Evolutionary conservation across 2,797 vertebrate species (phyloP).

Genomic region (Myotis myotis): DNA sequence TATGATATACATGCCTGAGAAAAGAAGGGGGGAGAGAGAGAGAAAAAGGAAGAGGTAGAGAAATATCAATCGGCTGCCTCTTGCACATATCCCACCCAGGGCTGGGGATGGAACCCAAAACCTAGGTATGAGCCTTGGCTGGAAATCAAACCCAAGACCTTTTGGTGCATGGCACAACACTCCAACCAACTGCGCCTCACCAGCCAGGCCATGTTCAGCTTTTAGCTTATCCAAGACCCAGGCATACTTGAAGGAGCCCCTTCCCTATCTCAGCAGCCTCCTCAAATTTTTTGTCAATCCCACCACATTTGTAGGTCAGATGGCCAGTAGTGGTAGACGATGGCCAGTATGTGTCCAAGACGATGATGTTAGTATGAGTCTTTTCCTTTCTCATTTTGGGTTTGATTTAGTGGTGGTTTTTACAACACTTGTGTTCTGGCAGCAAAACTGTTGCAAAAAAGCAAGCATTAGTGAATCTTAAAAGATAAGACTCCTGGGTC

Average conservation of each 20-base stretch:
- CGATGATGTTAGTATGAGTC: neutral
- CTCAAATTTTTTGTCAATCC: neutral
- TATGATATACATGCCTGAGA: neutral
- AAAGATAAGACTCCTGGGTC: neutral
- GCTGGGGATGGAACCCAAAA: neutral
- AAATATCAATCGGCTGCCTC: neutral
- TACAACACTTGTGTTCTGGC: neutral
- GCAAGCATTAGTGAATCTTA: neutral
- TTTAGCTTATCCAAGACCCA: neutral
- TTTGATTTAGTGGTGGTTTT: neutral
- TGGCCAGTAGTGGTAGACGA: neutral
- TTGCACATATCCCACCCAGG: neutral
- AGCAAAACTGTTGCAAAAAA: neutral
- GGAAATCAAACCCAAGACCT: neutral
- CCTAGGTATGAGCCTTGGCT: neutral
- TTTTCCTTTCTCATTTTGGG: neutral
- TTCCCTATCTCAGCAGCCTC: neutral
- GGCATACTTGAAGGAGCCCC: neutral
- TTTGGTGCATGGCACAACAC: fast-evolving
- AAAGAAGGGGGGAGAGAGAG: neutral
- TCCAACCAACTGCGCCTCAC: neutral
- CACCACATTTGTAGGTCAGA: neutral
- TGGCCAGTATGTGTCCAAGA: neutral
- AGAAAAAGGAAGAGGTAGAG: neutral
- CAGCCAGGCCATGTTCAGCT: neutral